Conservation (phyloP, 2,113 vertebrate species). For the Clarias magur region DNA sequence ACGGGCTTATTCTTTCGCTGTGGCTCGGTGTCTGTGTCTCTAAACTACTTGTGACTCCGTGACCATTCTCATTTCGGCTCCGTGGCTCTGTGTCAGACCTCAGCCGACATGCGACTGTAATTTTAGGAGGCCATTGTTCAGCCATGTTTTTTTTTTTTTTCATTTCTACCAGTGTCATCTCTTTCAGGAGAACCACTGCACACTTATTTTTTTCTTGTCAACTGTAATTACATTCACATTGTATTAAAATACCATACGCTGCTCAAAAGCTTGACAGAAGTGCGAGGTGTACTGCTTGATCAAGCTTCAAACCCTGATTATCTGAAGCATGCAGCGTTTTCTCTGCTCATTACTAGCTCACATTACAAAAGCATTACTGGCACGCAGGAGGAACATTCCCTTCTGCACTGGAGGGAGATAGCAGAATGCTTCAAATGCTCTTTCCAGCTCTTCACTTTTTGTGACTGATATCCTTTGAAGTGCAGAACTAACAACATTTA, state of each 20-base stretch:
- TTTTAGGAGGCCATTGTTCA: slow-evolving; percentile 57
- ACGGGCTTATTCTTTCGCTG: slow-evolving; percentile 60
- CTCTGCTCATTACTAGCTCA: slow-evolving; percentile 6
- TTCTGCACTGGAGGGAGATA: background rate
- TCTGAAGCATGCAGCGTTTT: slow-evolving; percentile 7
- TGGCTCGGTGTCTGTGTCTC: slow-evolving; percentile 58
- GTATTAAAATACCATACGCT: background rate
- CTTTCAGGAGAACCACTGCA: background rate
- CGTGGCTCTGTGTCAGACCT: slow-evolving; percentile 58
- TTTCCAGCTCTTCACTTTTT: background rate
- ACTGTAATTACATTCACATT: background rate
- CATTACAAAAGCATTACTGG: slow-evolving; percentile 2
- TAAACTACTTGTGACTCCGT: slow-evolving; percentile 56
- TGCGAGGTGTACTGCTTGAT: slow-evolving; percentile 10
- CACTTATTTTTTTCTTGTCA: background rate
- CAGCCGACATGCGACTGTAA: slow-evolving; percentile 38
- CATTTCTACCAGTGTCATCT: background rate
- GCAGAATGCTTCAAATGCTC: slow-evolving; percentile 4
- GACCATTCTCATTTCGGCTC: slow-evolving; percentile 64
- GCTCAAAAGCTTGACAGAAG: background rate
- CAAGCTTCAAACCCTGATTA: background rate
- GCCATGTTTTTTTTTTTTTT: slow-evolving; percentile 9
- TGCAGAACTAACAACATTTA: background rate
- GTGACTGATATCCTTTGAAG: background rate
- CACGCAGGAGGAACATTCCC: slow-evolving; percentile 10